Evolutionary conservation across 1,140 invertebrate genomes (phyloP).

Genomic region (Aphelenchoides fujianensis): DNA sequence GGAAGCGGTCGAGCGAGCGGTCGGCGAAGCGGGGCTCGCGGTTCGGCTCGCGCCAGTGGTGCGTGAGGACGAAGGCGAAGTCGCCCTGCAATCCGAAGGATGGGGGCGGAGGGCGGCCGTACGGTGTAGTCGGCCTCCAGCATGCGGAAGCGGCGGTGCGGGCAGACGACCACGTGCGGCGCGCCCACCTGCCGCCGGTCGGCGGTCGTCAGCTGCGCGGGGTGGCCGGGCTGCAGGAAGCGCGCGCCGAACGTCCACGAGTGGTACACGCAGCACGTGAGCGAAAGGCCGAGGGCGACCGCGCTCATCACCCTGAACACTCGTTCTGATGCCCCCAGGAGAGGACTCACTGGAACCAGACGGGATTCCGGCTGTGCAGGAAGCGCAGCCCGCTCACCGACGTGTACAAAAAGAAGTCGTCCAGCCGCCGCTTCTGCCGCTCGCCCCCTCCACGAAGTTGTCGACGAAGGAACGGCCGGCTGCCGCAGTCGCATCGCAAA

Average conservation of each 20-base stretch:
- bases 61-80: neutral
- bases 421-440: slow-evolving; percentile 5
- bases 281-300: slow-evolving; percentile 29
- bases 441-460: neutral
- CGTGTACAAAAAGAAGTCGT: slow-evolving; percentile 41
- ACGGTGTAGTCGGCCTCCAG: neutral
- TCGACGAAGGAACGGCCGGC: neutral
- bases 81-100: no score
- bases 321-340: slow-evolving; percentile 11
- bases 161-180: neutral
- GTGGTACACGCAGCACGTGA: slow-evolving; percentile 36
- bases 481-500: neutral
- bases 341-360: slow-evolving; percentile 33
- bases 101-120: no score
- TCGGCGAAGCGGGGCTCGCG: neutral
- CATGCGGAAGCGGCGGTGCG: neutral
- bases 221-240: slow-evolving; percentile 12
- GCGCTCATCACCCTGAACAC: slow-evolving; percentile 31
- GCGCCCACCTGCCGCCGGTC: neutral
- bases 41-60: neutral
- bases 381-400: slow-evolving; percentile 43
- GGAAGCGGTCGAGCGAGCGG: neutral
- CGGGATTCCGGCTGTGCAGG: slow-evolving; percentile 39
- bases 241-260: slow-evolving; percentile 30
- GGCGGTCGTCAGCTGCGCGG: neutral